Base-by-base conservation (phyloP, 64 coral and sea anemone genomes). In the Pocillopora verrucosa region DNA sequence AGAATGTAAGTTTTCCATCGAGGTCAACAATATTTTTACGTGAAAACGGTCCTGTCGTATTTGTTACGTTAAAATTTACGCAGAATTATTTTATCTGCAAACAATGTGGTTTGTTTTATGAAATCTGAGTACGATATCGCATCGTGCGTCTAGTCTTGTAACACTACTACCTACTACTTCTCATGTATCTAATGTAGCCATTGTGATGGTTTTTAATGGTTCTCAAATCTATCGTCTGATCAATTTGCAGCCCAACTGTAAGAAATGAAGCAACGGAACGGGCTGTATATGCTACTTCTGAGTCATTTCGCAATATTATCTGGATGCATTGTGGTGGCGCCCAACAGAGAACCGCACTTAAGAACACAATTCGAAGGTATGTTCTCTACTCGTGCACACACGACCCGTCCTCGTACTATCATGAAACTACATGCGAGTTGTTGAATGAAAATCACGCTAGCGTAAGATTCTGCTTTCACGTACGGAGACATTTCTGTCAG, bases 331-430 rank as follows among this genome's bases (percentile, higher is more conserved):
- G 61, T 72, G 20, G 38, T 72, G 16, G 45, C 19, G 20, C 57
- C 75, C 17, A 77, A 77, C 22, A 16, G 17, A 22, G 36, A 9
- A 38, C 56, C 75, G 38, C 34, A 45, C 51, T 19, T 64, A 10
- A 85, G 20, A 11, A 57, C 64, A 57, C 35, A 63, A 11, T 85
- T 72, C 24, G 82, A 72, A 85, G 82, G 82, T 85, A 85, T 56
- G 82, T 14, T 57, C 19, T 4, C 11, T 37, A 37, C 35, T n/a
- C 20, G 59, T 34, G 60, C 72, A 20, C 45, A n/a, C 12, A 70
- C 67, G 19, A 24, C 25, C 67, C 20, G 67, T 70, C 5, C 67
- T 0, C 67, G 19, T 63, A 20, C 13, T 41, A 77, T 45, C 14
- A 16, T 77, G 19, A 36, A 2, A 5, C 38, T 13, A 19, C 36